These are phyloP conservation scores for Phaethornis superciliosus DNA, from an alignment of 2,113 vertebrate genomes.

Conservation along the genomic window DNA sequence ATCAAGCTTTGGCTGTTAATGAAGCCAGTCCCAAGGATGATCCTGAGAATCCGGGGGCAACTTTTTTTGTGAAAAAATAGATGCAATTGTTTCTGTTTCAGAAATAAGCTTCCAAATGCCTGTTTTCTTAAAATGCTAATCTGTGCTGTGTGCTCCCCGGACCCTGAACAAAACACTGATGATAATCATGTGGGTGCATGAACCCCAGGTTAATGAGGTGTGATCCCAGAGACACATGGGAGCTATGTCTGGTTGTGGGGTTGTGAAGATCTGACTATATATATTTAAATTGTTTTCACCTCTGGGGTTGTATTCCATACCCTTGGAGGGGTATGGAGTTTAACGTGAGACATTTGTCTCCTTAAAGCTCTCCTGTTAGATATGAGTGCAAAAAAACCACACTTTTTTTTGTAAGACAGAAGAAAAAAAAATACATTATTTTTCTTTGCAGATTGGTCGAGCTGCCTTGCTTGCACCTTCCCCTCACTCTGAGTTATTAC, in stretches of 20 bases:
- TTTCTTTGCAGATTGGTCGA: neutral
- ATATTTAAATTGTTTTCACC: no score
- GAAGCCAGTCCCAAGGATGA: neutral
- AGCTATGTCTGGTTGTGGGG: neutral
- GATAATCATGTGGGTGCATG: neutral
- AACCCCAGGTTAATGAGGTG: neutral
- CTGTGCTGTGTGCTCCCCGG: neutral
- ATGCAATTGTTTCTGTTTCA: neutral
- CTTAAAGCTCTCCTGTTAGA: neutral
- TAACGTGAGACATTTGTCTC: constrained; percentile 4
- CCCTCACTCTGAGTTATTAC: constrained; percentile 36
- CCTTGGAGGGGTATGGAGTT: neutral
- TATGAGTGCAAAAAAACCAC: neutral
- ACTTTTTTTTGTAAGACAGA: neutral
- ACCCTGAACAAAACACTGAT: neutral
- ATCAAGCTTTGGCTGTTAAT: neutral
- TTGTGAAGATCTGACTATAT: neutral
- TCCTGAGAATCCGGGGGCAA: neutral
- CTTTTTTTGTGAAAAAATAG: neutral
- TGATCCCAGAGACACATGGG: neutral
- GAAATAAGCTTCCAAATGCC: neutral
- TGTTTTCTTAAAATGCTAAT: neutral
- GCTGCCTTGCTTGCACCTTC: constrained; percentile 8
- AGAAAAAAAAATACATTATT: neutral
- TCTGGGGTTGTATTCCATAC: neutral